A percentile compares a stretch with the other conserved stretches of the same genome.
Conservation (phyloP, 2,888 invertebrate genomes). For the Loripinus fragilis region DNA sequence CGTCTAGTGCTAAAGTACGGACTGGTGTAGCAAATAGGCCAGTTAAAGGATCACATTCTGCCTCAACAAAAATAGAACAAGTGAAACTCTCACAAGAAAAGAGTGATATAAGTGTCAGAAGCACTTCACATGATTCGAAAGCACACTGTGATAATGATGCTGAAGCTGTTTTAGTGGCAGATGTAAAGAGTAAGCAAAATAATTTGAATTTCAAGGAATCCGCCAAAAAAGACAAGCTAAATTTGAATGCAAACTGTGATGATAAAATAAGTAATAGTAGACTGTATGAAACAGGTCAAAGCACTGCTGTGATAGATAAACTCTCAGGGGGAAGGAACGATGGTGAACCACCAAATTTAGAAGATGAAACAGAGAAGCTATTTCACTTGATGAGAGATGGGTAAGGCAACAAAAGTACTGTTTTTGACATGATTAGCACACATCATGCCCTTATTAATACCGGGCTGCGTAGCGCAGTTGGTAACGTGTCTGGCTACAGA, state of each 20-base stretch:
- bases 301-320: conserved; percentile 22
- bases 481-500: no score
- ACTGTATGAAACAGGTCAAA: not conserved
- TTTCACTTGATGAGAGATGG: conserved; percentile 4
- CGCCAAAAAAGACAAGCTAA: not conserved
- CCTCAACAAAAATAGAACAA: no score
- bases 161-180: not conserved
- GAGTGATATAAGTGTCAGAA: not conserved
- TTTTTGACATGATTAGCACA: no score
- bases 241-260: not conserved
- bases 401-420: no score
- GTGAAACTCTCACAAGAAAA: not conserved
- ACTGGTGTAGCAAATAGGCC: not conserved
- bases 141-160: not conserved
- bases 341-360: not conserved
- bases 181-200: not conserved
- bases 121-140: not conserved
- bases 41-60: no score
- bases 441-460: no score
- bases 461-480: no score
- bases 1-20: not conserved
- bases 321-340: conserved; percentile 6
- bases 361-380: not conserved
- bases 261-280: not conserved
- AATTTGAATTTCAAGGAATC: not conserved